phyloP scores from a whole-genome alignment of 2,113 vertebrate species.

The Amazona vittata region DNA sequence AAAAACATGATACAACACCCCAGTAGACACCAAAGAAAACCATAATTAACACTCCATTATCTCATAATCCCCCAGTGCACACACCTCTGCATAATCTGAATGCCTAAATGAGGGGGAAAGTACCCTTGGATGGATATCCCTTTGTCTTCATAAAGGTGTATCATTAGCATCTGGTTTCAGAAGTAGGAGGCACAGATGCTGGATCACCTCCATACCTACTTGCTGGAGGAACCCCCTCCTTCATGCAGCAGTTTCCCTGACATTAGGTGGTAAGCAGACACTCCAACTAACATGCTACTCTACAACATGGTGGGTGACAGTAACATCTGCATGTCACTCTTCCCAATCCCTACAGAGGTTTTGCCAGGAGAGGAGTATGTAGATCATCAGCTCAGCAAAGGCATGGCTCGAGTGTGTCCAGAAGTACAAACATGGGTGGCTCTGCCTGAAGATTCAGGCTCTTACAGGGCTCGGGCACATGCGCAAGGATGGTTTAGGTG shows the following conservation, averaged over 20 bases:
- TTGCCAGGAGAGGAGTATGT: not conserved
- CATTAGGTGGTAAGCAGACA: not conserved
- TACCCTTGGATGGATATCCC: not conserved
- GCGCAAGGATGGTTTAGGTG: not conserved
- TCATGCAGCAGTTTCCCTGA: not conserved
- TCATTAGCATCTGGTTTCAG: not conserved
- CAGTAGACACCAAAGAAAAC: not conserved
- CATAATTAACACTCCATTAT: not conserved
- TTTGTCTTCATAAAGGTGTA: not conserved
- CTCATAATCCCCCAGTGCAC: not conserved
- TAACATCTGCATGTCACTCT: accelerated
- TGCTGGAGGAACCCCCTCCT: not conserved
- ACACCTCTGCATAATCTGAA: accelerated
- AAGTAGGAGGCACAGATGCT: accelerated
- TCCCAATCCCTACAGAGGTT: not conserved
- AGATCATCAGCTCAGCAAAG: not conserved
- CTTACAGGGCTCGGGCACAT: not conserved
- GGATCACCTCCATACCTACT: not conserved
- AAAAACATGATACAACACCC: not conserved
- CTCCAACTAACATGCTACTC: not conserved
- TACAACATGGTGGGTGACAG: not conserved
- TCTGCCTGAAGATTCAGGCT: not conserved
- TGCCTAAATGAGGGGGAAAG: not conserved
- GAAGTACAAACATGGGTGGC: accelerated
- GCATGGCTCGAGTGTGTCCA: accelerated